Conservation (phyloP, 2,797 vertebrate species). For the Zalophus californianus region DNA sequence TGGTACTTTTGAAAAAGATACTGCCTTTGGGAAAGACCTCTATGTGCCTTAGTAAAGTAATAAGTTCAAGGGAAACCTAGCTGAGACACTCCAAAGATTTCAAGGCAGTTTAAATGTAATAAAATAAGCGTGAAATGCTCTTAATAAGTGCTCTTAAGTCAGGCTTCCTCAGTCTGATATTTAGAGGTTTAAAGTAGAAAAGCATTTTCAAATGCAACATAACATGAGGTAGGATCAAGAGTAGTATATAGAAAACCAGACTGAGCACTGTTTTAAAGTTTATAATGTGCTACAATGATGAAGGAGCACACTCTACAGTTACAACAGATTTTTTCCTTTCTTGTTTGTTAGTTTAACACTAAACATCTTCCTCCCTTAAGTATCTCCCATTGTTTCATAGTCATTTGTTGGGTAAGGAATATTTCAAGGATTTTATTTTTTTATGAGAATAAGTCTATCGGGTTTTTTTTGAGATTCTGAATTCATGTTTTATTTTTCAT, state of each 20-base stretch:
- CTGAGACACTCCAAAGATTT: constrained; percentile 65
- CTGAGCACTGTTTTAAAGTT: constrained; percentile 41
- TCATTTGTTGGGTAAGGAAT: background rate
- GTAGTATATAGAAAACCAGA: background rate
- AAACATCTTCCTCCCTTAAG: background rate
- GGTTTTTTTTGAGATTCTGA: background rate
- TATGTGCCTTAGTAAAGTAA: background rate
- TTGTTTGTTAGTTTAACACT: background rate
- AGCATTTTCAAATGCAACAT: constrained; percentile 46
- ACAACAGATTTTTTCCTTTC: background rate
- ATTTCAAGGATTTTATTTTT: constrained; percentile 51
- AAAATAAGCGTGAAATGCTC: constrained; percentile 72
- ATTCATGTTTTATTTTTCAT: background rate
- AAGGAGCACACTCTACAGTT: background rate
- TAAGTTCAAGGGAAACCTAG: constrained; percentile 74
- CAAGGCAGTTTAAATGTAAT: constrained; percentile 74
- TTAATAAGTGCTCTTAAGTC: constrained; percentile 73
- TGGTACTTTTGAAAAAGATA: constrained; percentile 61
- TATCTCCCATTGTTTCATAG: background rate
- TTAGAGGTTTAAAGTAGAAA: constrained; percentile 70
- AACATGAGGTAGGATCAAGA: constrained; percentile 54
- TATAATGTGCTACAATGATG: background rate
- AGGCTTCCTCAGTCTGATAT: constrained; percentile 61
- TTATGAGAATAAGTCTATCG: background rate
- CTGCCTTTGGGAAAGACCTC: constrained; percentile 48